A percentile compares a stretch with the other conserved stretches of the same genome.
phyloP scores from a whole-genome alignment of 2,113 vertebrate species.

The Erythrolamprus reginae region DNA sequence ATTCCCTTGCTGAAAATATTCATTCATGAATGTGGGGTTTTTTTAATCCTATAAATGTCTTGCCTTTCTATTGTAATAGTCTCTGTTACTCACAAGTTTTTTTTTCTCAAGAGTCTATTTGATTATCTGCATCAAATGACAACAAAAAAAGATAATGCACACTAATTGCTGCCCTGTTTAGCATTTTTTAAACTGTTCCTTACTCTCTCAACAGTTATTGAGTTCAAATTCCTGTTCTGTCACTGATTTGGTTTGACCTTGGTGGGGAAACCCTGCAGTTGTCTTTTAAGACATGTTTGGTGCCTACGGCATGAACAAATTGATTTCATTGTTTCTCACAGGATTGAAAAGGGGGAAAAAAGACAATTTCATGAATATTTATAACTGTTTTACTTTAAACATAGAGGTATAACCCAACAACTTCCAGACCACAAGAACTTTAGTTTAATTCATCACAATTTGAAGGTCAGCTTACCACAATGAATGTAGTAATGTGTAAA shows the following conservation, averaged over 20 bases:
- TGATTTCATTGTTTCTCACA: not conserved
- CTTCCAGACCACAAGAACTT: not conserved
- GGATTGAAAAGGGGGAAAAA: not conserved
- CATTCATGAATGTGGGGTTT: not conserved
- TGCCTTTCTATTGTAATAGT: not conserved
- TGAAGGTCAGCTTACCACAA: not conserved
- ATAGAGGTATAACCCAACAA: not conserved
- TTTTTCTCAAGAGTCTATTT: not conserved
- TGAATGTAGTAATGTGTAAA: not conserved
- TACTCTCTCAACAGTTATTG: not conserved
- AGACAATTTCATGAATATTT: not conserved
- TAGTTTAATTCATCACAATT: not conserved
- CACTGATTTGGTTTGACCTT: not conserved
- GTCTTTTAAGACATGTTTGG: not conserved
- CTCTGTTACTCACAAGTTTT: not conserved
- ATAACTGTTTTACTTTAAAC: not conserved
- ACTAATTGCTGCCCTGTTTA: not conserved
- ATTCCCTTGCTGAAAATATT: not conserved
- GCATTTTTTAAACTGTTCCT: not conserved
- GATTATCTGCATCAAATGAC: not conserved
- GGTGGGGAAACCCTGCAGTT: not conserved
- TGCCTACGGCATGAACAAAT: not conserved
- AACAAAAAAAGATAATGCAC: not conserved
- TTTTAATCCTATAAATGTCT: not conserved
- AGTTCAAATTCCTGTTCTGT: not conserved